Evolutionary conservation across 1,140 invertebrate genomes (phyloP), one percentile per base, ranked within the genome.

Genomic region (Hypothenemus hampei): DNA sequence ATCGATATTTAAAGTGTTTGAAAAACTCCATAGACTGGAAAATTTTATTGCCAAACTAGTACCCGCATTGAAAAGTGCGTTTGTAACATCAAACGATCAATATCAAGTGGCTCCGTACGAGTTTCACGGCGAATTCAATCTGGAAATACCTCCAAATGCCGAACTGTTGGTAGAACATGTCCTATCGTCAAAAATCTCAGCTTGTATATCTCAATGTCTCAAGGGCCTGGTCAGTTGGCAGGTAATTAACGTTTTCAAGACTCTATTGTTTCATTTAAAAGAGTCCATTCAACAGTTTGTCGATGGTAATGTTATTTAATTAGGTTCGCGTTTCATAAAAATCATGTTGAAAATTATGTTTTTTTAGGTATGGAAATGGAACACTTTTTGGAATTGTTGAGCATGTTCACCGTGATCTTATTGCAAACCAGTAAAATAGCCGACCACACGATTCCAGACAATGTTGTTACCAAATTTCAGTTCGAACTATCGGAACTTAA

Each of bases 171-270:
- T 45, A 51, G 22, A 36, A 10, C 33, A 43, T 66, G 13, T 61
- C 66, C n/a, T n/a, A n/a, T n/a, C n/a, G n/a, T n/a, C n/a, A n/a
- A 51, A 45, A 15, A 66, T 71, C 36, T 39, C 68, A 33, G 21
- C 58, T 5, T 53, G 46, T 53, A 68, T 69, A 41, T 51, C 58
- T 4, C 59, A 54, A 16, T 62, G 61, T 51, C 61, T 66, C 22
- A 48, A 33, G 23, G 51, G 46, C 22, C 50, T 69, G 49, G 53
- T 63, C 6, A 68, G 61, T 44, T 65, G 65, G 65, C 65, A 68
- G 59, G 52, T 65, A 26, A 68, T 68, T 33, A 65, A 68, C 58
- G 22, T 69, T n/a, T 63, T 69, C 31, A 68, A 65, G 57, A 69
- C 67, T 8, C 50, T 69, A 22, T 22, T 64, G 16, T 61, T 43